These are phyloP conservation scores for Poeciliopsis infans DNA, from an alignment of 2,797 vertebrate species.

Conservation along the genomic window DNA sequence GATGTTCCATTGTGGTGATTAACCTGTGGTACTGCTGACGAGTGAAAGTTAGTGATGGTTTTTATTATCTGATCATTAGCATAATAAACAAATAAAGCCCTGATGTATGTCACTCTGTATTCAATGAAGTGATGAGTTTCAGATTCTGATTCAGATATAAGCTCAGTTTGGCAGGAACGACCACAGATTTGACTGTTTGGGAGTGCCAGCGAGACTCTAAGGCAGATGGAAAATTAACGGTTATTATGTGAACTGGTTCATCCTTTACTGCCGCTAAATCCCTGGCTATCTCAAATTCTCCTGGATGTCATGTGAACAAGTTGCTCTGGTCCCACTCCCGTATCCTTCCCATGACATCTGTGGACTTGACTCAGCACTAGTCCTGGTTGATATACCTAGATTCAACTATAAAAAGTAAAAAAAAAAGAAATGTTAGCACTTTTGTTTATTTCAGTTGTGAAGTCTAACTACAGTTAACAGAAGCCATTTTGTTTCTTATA, in stretches of 20 bases:
- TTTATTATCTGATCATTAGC: background rate
- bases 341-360: too few relatives aligned
- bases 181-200: too few relatives aligned
- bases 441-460: background rate
- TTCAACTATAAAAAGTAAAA: background rate
- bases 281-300: too few relatives aligned
- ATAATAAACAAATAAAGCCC: background rate
- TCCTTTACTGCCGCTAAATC: too few relatives aligned
- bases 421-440: background rate
- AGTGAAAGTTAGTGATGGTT: background rate
- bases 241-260: too few relatives aligned
- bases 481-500: background rate
- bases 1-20: background rate
- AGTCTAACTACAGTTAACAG: background rate
- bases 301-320: too few relatives aligned
- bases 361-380: too few relatives aligned
- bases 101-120: background rate
- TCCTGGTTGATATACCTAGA: background rate
- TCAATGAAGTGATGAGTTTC: background rate
- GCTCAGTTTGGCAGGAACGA: too few relatives aligned
- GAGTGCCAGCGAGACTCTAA: too few relatives aligned
- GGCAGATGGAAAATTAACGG: too few relatives aligned
- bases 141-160: background rate
- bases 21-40: background rate
- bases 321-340: too few relatives aligned